Evolutionary conservation across 2,113 vertebrate species (phyloP).

Genomic region (Riparia riparia): DNA sequence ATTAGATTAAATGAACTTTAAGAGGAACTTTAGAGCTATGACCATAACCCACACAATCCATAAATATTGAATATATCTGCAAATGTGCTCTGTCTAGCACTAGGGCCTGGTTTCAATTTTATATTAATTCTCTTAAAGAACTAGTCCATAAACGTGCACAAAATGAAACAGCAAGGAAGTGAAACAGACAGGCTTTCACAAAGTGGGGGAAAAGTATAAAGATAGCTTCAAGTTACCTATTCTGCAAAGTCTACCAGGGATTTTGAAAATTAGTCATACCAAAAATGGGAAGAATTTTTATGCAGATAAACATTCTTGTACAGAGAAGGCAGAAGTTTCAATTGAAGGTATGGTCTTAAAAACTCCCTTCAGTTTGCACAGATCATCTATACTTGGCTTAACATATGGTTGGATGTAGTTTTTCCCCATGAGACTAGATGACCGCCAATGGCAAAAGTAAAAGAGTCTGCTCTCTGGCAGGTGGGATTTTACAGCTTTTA

Average conservation of each 20-base stretch:
- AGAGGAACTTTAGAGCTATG: neutral
- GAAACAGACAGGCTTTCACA: neutral
- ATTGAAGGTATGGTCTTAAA: neutral
- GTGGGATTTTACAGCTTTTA: no score
- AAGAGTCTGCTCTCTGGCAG: no score
- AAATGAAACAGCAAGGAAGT: neutral
- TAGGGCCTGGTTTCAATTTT: neutral
- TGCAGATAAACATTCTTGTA: neutral
- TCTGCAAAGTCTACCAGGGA: neutral
- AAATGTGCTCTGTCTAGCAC: neutral
- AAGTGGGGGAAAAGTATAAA: neutral
- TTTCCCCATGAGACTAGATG: no score
- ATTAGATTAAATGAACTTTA: slow-evolving; percentile 50
- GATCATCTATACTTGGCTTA: neutral
- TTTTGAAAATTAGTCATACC: neutral
- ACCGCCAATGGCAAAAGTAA: no score
- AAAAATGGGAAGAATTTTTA: neutral
- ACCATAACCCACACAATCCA: neutral
- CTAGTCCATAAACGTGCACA: neutral
- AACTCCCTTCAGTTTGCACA: neutral
- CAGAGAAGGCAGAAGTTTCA: neutral
- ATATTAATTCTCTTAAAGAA: neutral
- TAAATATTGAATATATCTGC: slow-evolving; percentile 15
- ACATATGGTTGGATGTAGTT: neutral
- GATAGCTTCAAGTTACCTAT: neutral